Conservation (phyloP, 2,888 invertebrate genomes). For the Athalia circularis region DNA sequence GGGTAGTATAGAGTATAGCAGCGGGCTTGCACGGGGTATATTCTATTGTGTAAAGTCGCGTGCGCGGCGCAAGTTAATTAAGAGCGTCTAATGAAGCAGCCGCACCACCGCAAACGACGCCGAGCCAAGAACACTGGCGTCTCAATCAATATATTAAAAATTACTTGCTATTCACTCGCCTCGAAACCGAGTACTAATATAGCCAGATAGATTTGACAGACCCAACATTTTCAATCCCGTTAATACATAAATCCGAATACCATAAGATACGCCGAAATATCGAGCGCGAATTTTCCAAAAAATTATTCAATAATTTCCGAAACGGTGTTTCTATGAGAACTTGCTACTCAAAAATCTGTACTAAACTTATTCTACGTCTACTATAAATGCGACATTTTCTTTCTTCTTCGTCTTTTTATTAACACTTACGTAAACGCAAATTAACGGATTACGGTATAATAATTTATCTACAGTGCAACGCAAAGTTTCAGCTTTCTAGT, state of each 20-base stretch:
- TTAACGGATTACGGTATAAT: too few species aligned
- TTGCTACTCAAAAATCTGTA: too few species aligned
- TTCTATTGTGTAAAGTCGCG: conserved; percentile 70
- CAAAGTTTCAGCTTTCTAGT: not conserved
- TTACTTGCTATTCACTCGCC: conserved; percentile 60
- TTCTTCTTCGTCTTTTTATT: too few species aligned
- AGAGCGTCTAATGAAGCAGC: conserved; percentile 73
- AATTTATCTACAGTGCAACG: not conserved
- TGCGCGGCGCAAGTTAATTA: conserved; percentile 73
- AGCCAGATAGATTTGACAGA: not conserved
- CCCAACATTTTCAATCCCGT: too few species aligned
- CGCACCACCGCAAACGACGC: conserved; percentile 70
- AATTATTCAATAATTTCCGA: too few species aligned
- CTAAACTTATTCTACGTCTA: too few species aligned
- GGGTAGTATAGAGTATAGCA: conserved; percentile 14
- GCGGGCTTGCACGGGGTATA: conserved; percentile 61
- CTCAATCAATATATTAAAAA: conserved; percentile 73
- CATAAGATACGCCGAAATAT: too few species aligned
- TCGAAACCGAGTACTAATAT: not conserved
- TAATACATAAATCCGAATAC: too few species aligned
- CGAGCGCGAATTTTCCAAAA: too few species aligned
- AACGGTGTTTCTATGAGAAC: too few species aligned
- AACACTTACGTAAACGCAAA: too few species aligned
- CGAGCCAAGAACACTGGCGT: conserved; percentile 65
- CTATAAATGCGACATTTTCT: too few species aligned